Evolutionary conservation across 2,888 invertebrate genomes (phyloP).

Genomic region (Mantis religiosa): DNA sequence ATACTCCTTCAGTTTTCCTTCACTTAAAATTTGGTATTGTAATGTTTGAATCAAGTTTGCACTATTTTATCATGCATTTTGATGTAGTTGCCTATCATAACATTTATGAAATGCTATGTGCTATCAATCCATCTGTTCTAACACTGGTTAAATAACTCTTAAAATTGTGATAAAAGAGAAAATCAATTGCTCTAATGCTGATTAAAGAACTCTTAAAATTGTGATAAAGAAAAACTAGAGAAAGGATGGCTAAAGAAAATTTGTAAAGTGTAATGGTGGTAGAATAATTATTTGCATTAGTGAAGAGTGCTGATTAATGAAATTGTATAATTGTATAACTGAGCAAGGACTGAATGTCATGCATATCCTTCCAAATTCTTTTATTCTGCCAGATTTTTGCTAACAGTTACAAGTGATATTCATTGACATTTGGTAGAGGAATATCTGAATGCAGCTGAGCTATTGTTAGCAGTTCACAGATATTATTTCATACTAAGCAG

Average conservation of each 20-base stretch:
- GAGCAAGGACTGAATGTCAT: not conserved
- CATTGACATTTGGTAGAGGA: not conserved
- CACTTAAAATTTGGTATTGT: not conserved
- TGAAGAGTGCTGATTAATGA: not conserved
- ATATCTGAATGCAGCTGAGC: not conserved
- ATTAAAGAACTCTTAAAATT: not conserved
- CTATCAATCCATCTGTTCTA: not conserved
- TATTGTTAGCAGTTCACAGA: not conserved
- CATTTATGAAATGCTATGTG: not conserved
- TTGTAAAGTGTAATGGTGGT: not conserved
- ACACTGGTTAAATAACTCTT: not conserved
- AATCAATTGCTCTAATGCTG: not conserved
- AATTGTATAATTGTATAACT: not conserved
- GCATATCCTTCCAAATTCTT: not conserved
- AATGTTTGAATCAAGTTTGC: not conserved
- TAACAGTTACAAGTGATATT: not conserved
- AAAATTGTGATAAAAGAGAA: not conserved
- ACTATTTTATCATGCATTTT: not conserved
- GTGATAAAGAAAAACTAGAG: not conserved
- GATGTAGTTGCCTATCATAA: not conserved
- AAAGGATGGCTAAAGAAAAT: not conserved
- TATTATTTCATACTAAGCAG: too few species aligned
- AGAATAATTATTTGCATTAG: not conserved
- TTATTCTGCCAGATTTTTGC: not conserved
- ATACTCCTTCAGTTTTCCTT: not conserved